A percentile compares a stretch with the other conserved stretches of the same genome.
Evolutionary conservation across 1,140 invertebrate species (phyloP).

Genomic region (Nephila pilipes): DNA sequence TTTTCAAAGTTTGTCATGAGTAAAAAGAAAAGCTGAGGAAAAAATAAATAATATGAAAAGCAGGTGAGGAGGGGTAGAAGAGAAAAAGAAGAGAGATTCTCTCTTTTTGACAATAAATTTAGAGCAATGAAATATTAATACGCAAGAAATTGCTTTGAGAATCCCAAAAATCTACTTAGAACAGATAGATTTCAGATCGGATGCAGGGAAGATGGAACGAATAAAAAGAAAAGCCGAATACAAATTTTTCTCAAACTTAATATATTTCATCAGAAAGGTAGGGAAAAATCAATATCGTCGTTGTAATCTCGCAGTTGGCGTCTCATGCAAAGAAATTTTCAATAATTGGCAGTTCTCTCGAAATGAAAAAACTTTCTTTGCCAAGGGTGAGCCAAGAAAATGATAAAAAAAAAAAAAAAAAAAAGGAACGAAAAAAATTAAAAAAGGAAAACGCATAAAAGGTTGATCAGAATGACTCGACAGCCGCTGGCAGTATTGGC

Average conservation of each 20-base stretch:
- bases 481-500: conserved; percentile 28
- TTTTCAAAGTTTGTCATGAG: not conserved
- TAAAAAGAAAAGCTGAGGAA: not conserved
- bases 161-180: conserved; percentile 10
- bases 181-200: conserved; percentile 34
- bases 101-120: conserved; percentile 14
- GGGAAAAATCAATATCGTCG: conserved; percentile 42
- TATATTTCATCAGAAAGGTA: conserved; percentile 28
- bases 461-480: conserved; percentile 16
- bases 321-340: conserved; percentile 54
- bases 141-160: conserved; percentile 19
- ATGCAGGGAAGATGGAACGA: not conserved
- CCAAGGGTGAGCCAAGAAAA: not conserved
- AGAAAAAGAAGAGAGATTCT: not conserved
- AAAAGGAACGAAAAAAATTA: not conserved
- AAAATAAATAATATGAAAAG: not conserved
- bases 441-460: conserved; percentile 25
- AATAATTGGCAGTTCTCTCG: conserved; percentile 48
- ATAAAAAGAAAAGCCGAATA: not conserved
- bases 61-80: not conserved
- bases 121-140: conserved; percentile 42
- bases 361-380: conserved; percentile 53
- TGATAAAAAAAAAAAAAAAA: not conserved
- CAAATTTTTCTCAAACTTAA: conserved; percentile 37
- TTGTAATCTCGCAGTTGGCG: conserved; percentile 45